These are phyloP conservation scores for Eudemis profundana DNA, from an alignment of 2,888 invertebrate genomes.

Conservation along the genomic window DNA sequence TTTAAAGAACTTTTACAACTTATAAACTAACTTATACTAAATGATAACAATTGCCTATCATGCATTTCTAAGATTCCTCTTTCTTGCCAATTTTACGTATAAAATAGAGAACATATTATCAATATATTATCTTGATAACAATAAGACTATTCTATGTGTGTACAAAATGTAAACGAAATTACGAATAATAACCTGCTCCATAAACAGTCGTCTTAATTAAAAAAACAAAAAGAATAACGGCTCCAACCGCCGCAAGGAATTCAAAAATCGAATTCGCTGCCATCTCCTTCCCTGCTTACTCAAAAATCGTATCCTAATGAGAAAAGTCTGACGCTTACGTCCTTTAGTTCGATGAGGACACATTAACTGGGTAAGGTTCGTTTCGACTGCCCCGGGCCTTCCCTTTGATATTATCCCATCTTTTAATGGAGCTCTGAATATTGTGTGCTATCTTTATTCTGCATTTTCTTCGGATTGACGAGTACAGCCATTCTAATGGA, in stretches of 20 bases:
- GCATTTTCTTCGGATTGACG: conserved; percentile 46
- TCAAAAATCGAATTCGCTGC: conserved; percentile 13
- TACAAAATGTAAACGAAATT: background rate
- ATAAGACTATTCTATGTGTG: too few species aligned
- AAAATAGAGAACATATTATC: too few species aligned
- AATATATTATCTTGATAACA: too few species aligned
- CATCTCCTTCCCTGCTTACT: conserved; percentile 11
- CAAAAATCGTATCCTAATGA: background rate
- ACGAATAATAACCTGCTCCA: background rate
- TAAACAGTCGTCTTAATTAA: background rate
- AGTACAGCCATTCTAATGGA: conserved; percentile 15
- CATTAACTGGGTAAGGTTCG: conserved; percentile 46
- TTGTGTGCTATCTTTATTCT: conserved; percentile 40
- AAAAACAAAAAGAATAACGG: conserved; percentile 10
- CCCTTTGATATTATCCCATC: conserved; percentile 55
- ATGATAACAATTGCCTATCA: background rate
- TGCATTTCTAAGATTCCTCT: background rate
- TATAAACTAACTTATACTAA: background rate
- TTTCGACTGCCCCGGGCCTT: conserved; percentile 48
- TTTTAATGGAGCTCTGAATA: conserved; percentile 54
- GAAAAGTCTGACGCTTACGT: background rate
- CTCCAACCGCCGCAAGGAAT: conserved; percentile 14
- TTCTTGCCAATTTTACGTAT: too few species aligned
- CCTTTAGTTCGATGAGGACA: background rate
- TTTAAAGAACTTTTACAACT: too few species aligned